phyloP scores from a whole-genome alignment of 2,113 vertebrate species.

The Todiramphus chloris region DNA sequence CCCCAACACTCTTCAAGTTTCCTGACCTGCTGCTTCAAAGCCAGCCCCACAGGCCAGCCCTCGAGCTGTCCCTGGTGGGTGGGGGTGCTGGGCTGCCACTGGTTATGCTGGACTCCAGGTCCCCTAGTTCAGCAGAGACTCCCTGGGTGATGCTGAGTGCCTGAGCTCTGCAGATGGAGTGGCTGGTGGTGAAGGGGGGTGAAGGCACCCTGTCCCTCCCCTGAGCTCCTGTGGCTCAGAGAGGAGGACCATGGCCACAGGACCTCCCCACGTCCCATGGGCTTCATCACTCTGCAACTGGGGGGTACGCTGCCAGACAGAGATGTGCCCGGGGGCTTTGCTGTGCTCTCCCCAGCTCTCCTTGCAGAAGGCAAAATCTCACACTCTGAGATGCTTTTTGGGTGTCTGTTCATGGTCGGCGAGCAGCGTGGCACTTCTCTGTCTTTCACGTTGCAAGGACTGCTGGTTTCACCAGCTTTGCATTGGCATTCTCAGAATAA shows the following conservation, averaged over 20 bases:
- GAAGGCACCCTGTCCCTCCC: accelerated
- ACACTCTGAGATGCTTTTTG: background rate
- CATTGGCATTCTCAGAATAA: background rate
- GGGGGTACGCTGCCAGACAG: background rate
- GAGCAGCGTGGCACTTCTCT: accelerated
- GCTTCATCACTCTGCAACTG: accelerated
- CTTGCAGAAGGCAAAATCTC: background rate
- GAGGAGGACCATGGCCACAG: background rate
- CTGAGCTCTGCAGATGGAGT: accelerated
- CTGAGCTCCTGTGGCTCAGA: accelerated
- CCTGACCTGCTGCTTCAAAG: background rate
- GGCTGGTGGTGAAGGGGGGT: background rate
- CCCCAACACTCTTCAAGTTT: background rate
- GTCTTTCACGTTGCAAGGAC: background rate
- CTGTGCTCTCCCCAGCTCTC: background rate
- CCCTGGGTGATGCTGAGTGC: accelerated
- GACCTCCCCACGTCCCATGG: background rate
- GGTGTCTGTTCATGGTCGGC: background rate
- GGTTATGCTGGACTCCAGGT: accelerated
- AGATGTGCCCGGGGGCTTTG: accelerated
- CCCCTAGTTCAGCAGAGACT: background rate
- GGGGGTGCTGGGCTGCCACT: too few relatives aligned
- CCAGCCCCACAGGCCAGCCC: accelerated
- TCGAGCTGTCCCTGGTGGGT: accelerated
- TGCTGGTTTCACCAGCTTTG: background rate